A percentile compares a stretch with the other conserved stretches of the same genome.
Conservation (phyloP, 1,140 invertebrate species). For the Cardiocondyla obscurior region DNA sequence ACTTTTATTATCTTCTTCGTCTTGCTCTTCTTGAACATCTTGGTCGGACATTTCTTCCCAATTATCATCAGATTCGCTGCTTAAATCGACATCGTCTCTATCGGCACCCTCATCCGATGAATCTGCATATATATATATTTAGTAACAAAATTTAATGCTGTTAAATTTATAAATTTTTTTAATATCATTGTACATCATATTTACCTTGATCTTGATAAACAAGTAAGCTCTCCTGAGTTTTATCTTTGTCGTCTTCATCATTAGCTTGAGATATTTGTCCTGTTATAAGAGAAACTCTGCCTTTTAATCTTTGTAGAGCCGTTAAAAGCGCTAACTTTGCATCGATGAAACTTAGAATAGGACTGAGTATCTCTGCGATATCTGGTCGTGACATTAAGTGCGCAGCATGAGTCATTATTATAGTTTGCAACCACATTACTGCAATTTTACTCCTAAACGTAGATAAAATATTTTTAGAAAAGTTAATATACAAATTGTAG, state of each 20-base stretch:
- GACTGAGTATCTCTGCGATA: conserved; percentile 84
- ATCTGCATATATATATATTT: conserved; percentile 65
- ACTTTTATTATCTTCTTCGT: conserved; percentile 75
- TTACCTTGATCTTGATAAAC: conserved; percentile 86
- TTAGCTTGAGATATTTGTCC: conserved; percentile 83
- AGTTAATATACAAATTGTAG: not conserved
- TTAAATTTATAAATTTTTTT: not conserved
- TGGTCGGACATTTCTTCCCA: conserved; percentile 82
- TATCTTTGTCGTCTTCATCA: conserved; percentile 80
- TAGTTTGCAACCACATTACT: conserved; percentile 85
- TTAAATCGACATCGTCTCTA: conserved; percentile 75
- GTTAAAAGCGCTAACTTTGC: conserved; percentile 84
- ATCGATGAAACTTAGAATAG: conserved; percentile 86
- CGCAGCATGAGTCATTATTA: conserved; percentile 86
- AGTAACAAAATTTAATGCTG: not conserved
- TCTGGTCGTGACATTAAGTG: conserved; percentile 86
- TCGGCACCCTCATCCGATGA: conserved; percentile 79
- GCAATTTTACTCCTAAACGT: conserved; percentile 85
- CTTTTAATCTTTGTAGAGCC: conserved; percentile 85
- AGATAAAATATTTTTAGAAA: not conserved
- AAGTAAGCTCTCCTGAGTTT: conserved; percentile 81
- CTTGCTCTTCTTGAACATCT: conserved; percentile 68
- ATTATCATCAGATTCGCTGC: conserved; percentile 81
- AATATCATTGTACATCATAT: not conserved
- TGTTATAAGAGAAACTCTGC: conserved; percentile 85